These are phyloP conservation scores for Scophthalmus maximus DNA, from an alignment of 2,113 vertebrate genomes.

Conservation along the genomic window DNA sequence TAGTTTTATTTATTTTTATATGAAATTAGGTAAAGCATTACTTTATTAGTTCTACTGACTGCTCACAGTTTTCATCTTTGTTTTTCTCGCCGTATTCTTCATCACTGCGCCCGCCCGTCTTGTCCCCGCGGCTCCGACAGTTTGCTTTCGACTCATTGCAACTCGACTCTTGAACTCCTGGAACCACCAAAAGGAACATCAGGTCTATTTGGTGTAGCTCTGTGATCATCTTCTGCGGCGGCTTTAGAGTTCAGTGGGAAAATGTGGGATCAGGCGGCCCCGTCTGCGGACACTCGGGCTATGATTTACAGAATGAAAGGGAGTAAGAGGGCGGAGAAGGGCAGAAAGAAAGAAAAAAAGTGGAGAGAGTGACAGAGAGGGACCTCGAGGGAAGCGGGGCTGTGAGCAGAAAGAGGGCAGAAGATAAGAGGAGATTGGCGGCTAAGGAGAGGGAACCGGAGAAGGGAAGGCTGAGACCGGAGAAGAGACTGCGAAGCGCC, in stretches of 20 bases:
- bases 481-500: slow-evolving; percentile 26
- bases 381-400: slow-evolving; percentile 40
- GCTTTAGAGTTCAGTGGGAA: slow-evolving; percentile 54
- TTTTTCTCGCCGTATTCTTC: background rate
- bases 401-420: slow-evolving; percentile 40
- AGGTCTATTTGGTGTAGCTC: slow-evolving; percentile 49
- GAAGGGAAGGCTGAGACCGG: slow-evolving; percentile 23
- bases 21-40: background rate
- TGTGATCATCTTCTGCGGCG: slow-evolving; percentile 60
- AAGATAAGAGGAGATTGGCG: slow-evolving; percentile 45
- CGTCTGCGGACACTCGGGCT: slow-evolving; percentile 38
- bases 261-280: slow-evolving; percentile 57
- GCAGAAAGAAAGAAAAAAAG: slow-evolving; percentile 20
- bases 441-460: slow-evolving; percentile 61
- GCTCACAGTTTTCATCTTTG: too few species aligned
- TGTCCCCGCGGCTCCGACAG: slow-evolving; percentile 12
- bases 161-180: slow-evolving; percentile 39
- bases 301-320: slow-evolving; percentile 40
- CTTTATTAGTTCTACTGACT: background rate
- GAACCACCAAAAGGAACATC: slow-evolving; percentile 39
- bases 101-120: background rate
- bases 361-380: slow-evolving; percentile 4
- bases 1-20: background rate
- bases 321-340: slow-evolving; percentile 13
- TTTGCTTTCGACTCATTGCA: slow-evolving; percentile 30